These are phyloP conservation scores for Podarcis muralis DNA, from an alignment of 2,113 vertebrate species.

Conservation along the genomic window DNA sequence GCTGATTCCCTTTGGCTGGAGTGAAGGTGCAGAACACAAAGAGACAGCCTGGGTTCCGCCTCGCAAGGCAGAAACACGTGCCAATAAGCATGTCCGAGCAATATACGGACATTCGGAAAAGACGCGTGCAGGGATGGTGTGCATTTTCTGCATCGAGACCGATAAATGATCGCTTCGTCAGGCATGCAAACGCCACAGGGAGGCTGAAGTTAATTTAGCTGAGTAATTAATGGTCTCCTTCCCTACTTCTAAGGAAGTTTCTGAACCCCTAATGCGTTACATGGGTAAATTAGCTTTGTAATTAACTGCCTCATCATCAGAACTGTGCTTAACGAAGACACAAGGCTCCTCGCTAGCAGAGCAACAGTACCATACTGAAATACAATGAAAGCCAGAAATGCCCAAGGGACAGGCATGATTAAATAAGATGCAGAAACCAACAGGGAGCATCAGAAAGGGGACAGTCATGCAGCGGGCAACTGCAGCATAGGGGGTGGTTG, in stretches of 20 bases:
- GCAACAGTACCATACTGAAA: neutral
- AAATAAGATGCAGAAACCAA: neutral
- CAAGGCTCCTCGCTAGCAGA: neutral
- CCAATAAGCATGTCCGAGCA: no score
- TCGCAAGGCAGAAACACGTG: neutral
- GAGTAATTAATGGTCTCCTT: constrained; percentile 21
- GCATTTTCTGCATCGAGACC: neutral
- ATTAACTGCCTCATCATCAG: constrained; percentile 18
- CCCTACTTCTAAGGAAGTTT: constrained; percentile 27
- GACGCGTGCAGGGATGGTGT: neutral
- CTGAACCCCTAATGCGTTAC: constrained; percentile 32
- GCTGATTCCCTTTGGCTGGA: neutral
- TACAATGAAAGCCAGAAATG: neutral
- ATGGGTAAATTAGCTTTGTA: constrained; percentile 25
- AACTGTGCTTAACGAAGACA: neutral
- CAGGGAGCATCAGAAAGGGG: neutral
- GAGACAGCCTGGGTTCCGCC: neutral
- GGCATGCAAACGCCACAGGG: neutral
- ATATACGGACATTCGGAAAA: neutral
- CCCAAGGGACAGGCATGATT: neutral
- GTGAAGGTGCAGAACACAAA: no score
- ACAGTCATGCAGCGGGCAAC: neutral
- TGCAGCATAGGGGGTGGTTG: neutral
- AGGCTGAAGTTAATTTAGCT: constrained; percentile 9
- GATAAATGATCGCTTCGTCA: neutral